Base-by-base conservation (phyloP, 2,113 vertebrate species). In the Pao palembangensis region DNA sequence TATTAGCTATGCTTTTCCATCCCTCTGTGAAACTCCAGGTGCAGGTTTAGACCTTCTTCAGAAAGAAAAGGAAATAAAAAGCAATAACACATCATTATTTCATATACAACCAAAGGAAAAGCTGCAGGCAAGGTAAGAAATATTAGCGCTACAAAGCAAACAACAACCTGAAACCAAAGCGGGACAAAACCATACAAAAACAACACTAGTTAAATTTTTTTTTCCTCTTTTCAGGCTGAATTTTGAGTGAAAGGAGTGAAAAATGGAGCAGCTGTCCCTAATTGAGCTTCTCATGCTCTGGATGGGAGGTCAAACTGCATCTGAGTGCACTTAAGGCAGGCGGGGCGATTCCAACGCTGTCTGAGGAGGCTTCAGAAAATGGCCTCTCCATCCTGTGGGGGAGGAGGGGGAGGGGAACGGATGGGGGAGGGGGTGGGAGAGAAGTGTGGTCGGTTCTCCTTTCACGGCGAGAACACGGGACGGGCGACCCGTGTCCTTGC, bases 311-410 rank as follows among this genome's bases (percentile, higher is more conserved):
- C 80, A 82, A 79, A 86, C 86, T 87, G 87, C 85, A 82, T 87
- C 80, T 81, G 81, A 87, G 82, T 85, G 88, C 86, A 88, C 88
- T 87, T 89, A 88, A 89, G 88, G 88, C 88, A 84, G 81, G 79
- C 77, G 82, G 34, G 85, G 85, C 79, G 73, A 79, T 69, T 86
- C 75, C 69, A 65, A 78, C 55, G 58, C 80, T 64, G 55, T 81
- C 77, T 75, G 72, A 80, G 80, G 65, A 69, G 71, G 66, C 59
- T 61, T 64, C 47, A 63, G 8, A 19, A 18, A 62, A 71, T 59
- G 43, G 58, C 63, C 60, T 23, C 64, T 69, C 61, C 51, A 63
- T 53, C 1, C 13, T 43, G 38, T 2, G n/a, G 65, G 52, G 51
- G 42, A 55, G 73, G 63, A 51, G 55, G 64, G 46, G 73, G 56